These are phyloP conservation scores for Luffia ferchaultella DNA, from an alignment of 2,888 invertebrate genomes.

Conservation along the genomic window DNA sequence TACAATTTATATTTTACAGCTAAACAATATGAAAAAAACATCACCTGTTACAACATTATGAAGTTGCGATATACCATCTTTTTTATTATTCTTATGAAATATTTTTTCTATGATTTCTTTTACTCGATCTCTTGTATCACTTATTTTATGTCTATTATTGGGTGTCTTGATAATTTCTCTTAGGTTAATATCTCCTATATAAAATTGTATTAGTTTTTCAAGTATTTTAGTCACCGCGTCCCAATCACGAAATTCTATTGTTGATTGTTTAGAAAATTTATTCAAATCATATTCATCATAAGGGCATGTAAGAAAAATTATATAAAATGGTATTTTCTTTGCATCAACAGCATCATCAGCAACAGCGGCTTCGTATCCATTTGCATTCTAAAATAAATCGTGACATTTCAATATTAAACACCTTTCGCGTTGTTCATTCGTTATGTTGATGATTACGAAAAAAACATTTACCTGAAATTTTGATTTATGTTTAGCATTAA, in stretches of 20 bases:
- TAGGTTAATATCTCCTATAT: constrained; percentile 27
- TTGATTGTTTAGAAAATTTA: constrained; percentile 46
- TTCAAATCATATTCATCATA: constrained; percentile 59
- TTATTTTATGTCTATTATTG: constrained; percentile 13
- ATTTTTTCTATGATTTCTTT: constrained; percentile 46
- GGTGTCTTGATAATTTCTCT: constrained; percentile 19
- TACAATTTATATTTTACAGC: no score
- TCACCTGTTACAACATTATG: constrained; percentile 53
- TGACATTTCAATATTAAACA: no score
- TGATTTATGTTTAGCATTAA: no score
- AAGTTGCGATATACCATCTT: constrained; percentile 31
- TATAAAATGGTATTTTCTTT: constrained; percentile 43
- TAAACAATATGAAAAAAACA: no score
- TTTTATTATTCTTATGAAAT: constrained; percentile 36
- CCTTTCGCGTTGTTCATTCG: no score
- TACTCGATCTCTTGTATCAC: constrained; percentile 34
- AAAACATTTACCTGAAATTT: no score
- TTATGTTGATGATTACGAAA: no score
- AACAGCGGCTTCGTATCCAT: constrained; percentile 19
- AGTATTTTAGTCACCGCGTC: constrained; percentile 32
- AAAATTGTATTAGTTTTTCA: constrained; percentile 38
- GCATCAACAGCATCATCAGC: constrained; percentile 16
- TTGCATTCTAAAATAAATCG: constrained; percentile 19
- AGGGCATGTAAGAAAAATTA: constrained; percentile 65
- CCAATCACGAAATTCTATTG: constrained; percentile 67